phyloP scores from a whole-genome alignment of 1,140 invertebrate species.

The Schlechtendalia chinensis region DNA sequence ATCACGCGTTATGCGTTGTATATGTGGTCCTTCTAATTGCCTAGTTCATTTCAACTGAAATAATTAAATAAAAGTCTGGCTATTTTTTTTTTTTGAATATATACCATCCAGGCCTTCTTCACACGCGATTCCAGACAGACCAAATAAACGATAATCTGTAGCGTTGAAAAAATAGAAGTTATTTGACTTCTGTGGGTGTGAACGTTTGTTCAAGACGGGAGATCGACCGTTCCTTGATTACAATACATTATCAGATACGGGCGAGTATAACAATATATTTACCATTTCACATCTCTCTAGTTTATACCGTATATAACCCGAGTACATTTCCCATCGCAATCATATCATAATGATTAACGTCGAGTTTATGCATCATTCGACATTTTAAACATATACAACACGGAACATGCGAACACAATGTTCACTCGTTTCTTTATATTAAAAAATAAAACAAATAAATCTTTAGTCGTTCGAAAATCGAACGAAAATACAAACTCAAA shows the following conservation, averaged over 20 bases:
- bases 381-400: not conserved
- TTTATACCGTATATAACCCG: not conserved
- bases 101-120: not conserved
- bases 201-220: conserved; percentile 21
- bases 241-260: not conserved
- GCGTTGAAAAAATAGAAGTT: not conserved
- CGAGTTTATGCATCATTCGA: not conserved
- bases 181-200: conserved; percentile 36
- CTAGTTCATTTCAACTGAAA: not conserved
- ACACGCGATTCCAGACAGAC: not conserved
- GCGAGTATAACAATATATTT: conserved; percentile 30
- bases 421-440: no score
- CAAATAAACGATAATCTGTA: not conserved
- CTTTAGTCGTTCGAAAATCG: no score
- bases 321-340: not conserved
- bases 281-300: conserved; percentile 6
- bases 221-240: conserved; percentile 24
- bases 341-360: conserved; percentile 11
- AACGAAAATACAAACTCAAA: no score
- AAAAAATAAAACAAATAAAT: no score
- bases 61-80: not conserved
- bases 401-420: no score
- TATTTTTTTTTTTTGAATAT: not conserved
- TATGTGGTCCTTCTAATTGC: no score
- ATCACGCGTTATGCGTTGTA: no score